A percentile compares a stretch with the other conserved stretches of the same genome.
phyloP scores from a whole-genome alignment of 2,113 vertebrate genomes.

The Rhinichthys klamathensis region DNA sequence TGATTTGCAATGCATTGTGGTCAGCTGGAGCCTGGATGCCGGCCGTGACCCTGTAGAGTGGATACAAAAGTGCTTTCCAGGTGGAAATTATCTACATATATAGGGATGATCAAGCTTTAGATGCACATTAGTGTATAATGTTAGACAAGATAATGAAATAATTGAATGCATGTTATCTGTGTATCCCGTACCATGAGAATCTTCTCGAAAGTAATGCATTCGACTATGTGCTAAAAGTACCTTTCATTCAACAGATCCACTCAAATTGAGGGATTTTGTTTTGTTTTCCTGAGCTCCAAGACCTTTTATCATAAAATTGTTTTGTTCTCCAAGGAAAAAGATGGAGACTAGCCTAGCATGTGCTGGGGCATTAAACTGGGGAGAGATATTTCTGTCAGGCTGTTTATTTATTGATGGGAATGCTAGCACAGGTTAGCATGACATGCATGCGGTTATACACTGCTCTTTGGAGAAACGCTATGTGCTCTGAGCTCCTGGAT shows the following conservation, averaged over 20 bases:
- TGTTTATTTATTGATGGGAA: conserved; percentile 76
- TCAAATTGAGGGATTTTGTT: not conserved
- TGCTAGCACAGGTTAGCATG: conserved; percentile 69
- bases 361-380: conserved; percentile 58
- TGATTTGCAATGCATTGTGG: not conserved
- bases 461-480: conserved; percentile 58
- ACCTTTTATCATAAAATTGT: conserved; percentile 58
- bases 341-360: not conserved
- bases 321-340: conserved; percentile 46
- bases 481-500: conserved; percentile 53
- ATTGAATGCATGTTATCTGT: not conserved
- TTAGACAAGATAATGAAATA: not conserved
- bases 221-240: not conserved
- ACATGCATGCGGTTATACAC: conserved; percentile 60
- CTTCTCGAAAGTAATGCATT: not conserved
- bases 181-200: not conserved
- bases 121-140: conserved; percentile 21
- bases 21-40: not conserved
- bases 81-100: not conserved
- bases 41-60: not conserved
- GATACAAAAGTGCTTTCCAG: not conserved
- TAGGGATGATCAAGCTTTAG: not conserved
- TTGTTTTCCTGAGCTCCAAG: not conserved
- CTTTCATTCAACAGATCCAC: not conserved
- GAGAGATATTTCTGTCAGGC: conserved; percentile 75